Evolutionary conservation across 2,888 invertebrate genomes (phyloP), one percentile per base, ranked within the genome.

Genomic region (Lamproptera curius): DNA sequence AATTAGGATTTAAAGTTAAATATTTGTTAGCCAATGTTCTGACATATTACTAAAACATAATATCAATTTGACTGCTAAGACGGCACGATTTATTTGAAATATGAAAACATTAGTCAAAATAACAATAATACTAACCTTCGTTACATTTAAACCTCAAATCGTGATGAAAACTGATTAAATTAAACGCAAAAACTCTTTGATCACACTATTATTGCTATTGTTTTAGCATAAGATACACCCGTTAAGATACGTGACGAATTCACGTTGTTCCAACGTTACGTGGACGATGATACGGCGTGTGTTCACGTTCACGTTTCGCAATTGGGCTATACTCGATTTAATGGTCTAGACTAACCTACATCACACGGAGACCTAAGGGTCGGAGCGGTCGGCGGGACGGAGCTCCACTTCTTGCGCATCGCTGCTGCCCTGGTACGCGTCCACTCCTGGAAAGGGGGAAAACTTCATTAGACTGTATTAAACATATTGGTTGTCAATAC

Each of bases 291-390:
- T 10, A 9, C 34, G 40, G 3, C 8, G n/a, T 1, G 13, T 15
- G 40, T 20, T 10, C 10, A 6, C 15, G 15, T 6, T n/a, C 20
- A 15, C 31, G 15, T 16, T 40, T 28, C 1, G 16, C 41, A 16
- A 42, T 42, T 38, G 37, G 28, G n/a, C 42, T 48, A 48, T 4
- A 16, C 35, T 26, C 33, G 42, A 17, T 16, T 38, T 10, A 40
- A n/a, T 50, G n/a, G n/a, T n/a, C n/a, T n/a, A 59, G 58, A 67
- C 75, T 72, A 69, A 70, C 69, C 68, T 71, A 77, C 63, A 61
- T 68, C 37, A 33, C 33, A 33, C 6, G 59, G 51, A n/a, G 55
- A 54, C 59, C 14, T 15, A 28, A 17, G 42, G 35, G 53, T 54
- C 46, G 43, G 39, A 49, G 57, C 49, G 50, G 52, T 40, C 52